Evolutionary conservation across 2,113 vertebrate genomes (phyloP).

Genomic region (Psilopsiagon aymara): DNA sequence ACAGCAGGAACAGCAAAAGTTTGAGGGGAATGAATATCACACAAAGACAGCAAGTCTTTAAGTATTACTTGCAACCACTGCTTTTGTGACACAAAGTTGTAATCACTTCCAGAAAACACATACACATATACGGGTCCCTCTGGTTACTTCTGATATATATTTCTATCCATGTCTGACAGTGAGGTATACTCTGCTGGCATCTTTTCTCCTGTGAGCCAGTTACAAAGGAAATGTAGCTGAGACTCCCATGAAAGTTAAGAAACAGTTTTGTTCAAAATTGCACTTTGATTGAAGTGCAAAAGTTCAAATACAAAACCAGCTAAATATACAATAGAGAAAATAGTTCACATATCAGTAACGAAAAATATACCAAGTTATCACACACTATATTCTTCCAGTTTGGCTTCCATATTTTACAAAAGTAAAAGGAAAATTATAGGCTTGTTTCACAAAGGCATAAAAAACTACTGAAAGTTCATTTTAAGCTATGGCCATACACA

Average conservation of each 20-base stretch:
- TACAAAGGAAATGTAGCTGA: slow-evolving; percentile 28
- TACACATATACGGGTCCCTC: not conserved
- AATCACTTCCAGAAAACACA: slow-evolving; percentile 25
- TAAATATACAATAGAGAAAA: slow-evolving; percentile 65
- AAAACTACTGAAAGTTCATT: slow-evolving; percentile 14
- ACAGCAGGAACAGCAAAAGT: not conserved
- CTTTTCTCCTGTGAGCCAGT: slow-evolving; percentile 7
- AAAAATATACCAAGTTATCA: slow-evolving; percentile 70
- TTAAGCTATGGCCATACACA: not conserved
- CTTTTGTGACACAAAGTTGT: not conserved
- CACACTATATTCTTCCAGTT: slow-evolving; percentile 50
- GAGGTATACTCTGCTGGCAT: slow-evolving; percentile 13
- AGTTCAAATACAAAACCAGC: slow-evolving; percentile 66
- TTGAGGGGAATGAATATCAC: not conserved
- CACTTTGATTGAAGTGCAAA: slow-evolving; percentile 68
- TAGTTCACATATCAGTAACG: slow-evolving; percentile 43
- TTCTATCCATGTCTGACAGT: not conserved
- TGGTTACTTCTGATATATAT: not conserved
- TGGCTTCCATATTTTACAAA: slow-evolving; percentile 58
- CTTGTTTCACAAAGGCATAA: slow-evolving; percentile 39
- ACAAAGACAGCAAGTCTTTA: not conserved
- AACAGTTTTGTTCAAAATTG: slow-evolving; percentile 61
- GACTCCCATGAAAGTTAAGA: slow-evolving; percentile 55
- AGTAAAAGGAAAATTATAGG: slow-evolving; percentile 41
- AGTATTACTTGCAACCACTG: not conserved